Base-by-base conservation (phyloP, 2,888 invertebrate species). In the Octonoba sinensis region DNA sequence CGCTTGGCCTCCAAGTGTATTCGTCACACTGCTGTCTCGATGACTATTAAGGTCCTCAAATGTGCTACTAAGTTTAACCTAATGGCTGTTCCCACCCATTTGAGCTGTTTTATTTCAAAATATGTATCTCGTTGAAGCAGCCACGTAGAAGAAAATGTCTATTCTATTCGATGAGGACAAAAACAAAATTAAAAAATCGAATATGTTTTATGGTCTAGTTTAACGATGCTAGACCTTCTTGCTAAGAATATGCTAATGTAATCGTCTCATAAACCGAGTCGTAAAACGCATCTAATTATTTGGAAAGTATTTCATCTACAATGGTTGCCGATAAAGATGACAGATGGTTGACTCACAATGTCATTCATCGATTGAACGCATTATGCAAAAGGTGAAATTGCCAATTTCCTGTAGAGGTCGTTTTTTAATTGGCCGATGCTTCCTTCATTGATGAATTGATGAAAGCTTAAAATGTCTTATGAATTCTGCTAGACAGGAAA, bases 201-300 rank as follows among this genome's bases (percentile, higher is more conserved):
- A 54, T 54, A 54, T 20, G 54, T 54, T 54, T 54, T 54, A 54
- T 54, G 54, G 16, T 20, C 46, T 20, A 24, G 15, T 49, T 16
- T 46, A 49, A 65, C 24, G 65, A 49, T 24, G 18, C 24, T 6
- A 16, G 20, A 49, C 12, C 20, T 65, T 16, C 36, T 36, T 36
- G 13, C 49, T 22, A 15, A 22, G 22, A 65, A 65, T 65, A 65
- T 65, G 65, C 65, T 65, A 65, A 65, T 65, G 49, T 49, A 24
- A 65, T 65, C 22, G 65, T 12, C 24, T 49, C 49, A 46, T 49
- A 24, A 65, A 65, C 24, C 6, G 20, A 46, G 18, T n/a, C 64
- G 18, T 20, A 24, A 64, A 64, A 46, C 18, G 65, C 49, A 65
- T 65, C 20, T 65, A 65, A 65, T 65, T 65, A 65, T 44, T 65